A percentile compares a stretch with the other conserved stretches of the same genome.
phyloP scores from a whole-genome alignment of 2,113 vertebrate species.

The Apeltes quadracus region DNA sequence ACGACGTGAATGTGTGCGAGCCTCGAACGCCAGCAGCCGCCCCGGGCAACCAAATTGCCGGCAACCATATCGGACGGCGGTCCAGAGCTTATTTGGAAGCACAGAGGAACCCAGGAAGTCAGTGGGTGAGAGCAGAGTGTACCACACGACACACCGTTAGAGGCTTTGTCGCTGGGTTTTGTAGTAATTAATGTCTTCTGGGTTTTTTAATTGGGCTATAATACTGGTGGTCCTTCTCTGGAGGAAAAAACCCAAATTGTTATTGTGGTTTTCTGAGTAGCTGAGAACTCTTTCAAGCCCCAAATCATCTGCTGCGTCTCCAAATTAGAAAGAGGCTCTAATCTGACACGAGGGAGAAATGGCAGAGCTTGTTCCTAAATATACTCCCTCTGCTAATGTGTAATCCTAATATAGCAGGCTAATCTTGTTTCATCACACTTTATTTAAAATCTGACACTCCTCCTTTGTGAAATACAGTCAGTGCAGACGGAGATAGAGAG shows the following conservation, averaged over 20 bases:
- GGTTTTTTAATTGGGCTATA: not conserved
- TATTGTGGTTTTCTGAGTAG: not conserved
- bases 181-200: not conserved
- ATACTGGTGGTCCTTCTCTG: not conserved
- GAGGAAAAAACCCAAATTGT: not conserved
- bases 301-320: conserved; percentile 6
- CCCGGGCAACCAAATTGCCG: conserved; percentile 36
- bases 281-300: not conserved
- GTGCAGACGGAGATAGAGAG: not conserved
- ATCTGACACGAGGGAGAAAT: not conserved
- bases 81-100: not conserved
- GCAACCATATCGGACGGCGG: conserved; percentile 33
- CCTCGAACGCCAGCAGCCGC: conserved; percentile 17
- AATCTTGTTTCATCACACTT: not conserved
- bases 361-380: conserved; percentile 3
- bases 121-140: not conserved
- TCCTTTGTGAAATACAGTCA: not conserved
- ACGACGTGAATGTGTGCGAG: conserved; percentile 27
- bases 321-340: conserved; percentile 1
- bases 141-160: not conserved
- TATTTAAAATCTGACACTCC: not conserved
- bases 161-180: too few species aligned
- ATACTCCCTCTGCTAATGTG: not conserved
- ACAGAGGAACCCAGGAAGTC: not conserved
- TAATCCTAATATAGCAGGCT: conserved; percentile 8